Base-by-base conservation (phyloP, 2,113 vertebrate genomes). In the Poeciliopsis turrubarensis region DNA sequence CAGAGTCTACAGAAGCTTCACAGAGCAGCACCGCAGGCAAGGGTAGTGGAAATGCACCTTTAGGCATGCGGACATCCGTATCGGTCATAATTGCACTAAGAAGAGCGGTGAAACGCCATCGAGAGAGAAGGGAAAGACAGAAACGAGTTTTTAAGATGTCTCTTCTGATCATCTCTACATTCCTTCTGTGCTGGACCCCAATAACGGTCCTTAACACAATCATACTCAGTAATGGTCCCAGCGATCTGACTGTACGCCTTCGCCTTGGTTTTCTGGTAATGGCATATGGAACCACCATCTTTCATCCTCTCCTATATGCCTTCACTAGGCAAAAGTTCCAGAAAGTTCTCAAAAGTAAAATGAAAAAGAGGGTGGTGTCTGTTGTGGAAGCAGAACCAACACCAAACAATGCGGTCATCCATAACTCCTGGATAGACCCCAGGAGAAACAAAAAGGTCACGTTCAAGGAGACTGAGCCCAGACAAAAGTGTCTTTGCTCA, bases 321-420 rank as follows among this genome's bases (percentile, higher is more conserved):
- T 99, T 99, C 92, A 98, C 97, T 0, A 91, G 97, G 74, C 97
- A 99, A 90, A 99, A 99, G 93, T 98, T 99, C 89, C 98, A 99
- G 89, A 99, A 97, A 80, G 97, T 97, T 73, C 92, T 99, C 75
- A 99, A 97, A 93, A 98, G 97, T 89, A 98, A 97, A 92, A 98
- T 99, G 96, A 99, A 98, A 94, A 98, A 99, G 79, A 88, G 96
- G 86, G 97, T 98, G 68, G 96, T 98, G 91, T 98, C 98, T 47
- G 96, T 97, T 73, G 96, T 97, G 29, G 97, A 97, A 91, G 97
- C 96, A n/a, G 96, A 97, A 34, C 96, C 96, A 0, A 89, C 95
- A 77, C 97, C 96, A 51, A 97, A 97, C 88, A 97, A 97, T 0
- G 95, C 96, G 72, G 95, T 97, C 87, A 97, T 98, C 88, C 96